phyloP scores from a whole-genome alignment of 2,797 vertebrate genomes.

The Perodicticus potto region DNA sequence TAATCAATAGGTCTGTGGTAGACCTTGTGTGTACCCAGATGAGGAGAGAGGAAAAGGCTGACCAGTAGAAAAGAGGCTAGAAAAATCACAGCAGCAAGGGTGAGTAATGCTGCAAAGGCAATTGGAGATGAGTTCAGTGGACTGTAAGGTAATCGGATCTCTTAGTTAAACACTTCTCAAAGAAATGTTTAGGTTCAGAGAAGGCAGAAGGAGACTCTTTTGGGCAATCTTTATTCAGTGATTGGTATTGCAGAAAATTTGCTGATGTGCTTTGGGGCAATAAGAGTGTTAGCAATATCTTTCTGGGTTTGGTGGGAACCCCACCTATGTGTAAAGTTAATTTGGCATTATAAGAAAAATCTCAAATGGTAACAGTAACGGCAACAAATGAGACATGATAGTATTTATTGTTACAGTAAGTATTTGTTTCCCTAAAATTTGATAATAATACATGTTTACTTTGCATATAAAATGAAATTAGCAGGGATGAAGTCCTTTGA shows the following conservation, averaged over 20 bases:
- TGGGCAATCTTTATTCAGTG: neutral
- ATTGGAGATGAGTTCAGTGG: neutral
- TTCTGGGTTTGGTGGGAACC: neutral
- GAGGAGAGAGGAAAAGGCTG: neutral
- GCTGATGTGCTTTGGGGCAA: neutral
- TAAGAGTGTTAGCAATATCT: neutral
- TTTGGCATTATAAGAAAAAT: neutral
- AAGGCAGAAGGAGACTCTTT: neutral
- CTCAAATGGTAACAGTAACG: neutral
- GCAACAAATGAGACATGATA: neutral
- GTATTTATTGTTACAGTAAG: constrained; percentile 28
- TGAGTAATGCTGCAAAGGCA: neutral
- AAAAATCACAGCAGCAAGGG: neutral
- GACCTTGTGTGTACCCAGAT: neutral
- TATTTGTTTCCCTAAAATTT: constrained; percentile 33
- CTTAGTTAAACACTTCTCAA: neutral
- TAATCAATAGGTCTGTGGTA: neutral
- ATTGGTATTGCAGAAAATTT: neutral
- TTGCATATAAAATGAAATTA: constrained; percentile 40
- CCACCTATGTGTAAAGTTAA: neutral
- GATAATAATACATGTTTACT: constrained; percentile 39
- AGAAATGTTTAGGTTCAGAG: neutral
- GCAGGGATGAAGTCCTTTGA: neutral
- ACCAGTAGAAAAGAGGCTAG: neutral
- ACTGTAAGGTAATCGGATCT: neutral